Conservation (phyloP, 2,113 vertebrate species). For the Apteryx owenii region DNA sequence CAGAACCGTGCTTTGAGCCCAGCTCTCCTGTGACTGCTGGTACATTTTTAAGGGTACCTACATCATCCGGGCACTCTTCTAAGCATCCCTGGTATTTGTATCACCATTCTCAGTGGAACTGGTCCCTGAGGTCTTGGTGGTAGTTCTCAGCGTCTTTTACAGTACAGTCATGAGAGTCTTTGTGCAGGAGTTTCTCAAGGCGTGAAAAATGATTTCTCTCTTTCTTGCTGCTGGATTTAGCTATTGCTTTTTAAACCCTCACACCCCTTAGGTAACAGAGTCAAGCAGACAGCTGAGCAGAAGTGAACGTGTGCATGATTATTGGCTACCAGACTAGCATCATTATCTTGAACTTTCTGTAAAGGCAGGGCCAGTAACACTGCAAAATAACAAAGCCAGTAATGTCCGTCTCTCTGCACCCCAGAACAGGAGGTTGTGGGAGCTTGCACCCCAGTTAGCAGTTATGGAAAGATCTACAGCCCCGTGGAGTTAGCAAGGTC, state of each 20-base stretch:
- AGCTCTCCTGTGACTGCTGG: neutral
- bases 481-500: neutral
- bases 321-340: neutral
- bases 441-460: neutral
- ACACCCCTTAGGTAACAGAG: neutral
- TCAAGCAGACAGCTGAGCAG: neutral
- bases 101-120: neutral
- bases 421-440: neutral
- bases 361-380: neutral
- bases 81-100: neutral
- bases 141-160: neutral
- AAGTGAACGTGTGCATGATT: neutral
- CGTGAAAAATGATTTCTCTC: neutral
- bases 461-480: neutral
- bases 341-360: neutral
- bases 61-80: neutral
- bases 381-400: neutral
- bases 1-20: neutral
- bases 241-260: neutral
- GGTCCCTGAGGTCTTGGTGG: neutral
- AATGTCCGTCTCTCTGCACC: neutral
- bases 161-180: neutral
- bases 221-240: neutral
- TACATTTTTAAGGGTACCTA: neutral
- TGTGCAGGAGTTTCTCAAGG: neutral